Conservation (phyloP, 2,113 vertebrate genomes). For the Pangasianodon hypophthalmus region DNA sequence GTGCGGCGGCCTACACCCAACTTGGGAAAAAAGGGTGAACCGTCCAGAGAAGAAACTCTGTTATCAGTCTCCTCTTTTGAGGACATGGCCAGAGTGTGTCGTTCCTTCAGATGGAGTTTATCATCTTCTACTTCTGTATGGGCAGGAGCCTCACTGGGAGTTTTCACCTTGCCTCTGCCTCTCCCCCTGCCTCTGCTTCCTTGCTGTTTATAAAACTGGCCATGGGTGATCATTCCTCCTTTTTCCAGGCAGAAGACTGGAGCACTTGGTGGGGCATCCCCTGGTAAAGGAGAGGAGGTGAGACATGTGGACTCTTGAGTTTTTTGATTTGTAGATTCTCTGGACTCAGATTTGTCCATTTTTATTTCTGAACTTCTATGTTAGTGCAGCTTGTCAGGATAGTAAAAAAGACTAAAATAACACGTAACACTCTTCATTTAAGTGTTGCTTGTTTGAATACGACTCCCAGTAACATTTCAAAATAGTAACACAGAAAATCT, state of each 20-base stretch:
- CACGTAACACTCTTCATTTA: neutral
- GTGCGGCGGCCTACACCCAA: conserved; percentile 85
- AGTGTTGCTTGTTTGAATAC: neutral
- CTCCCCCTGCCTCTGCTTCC: conserved; percentile 49
- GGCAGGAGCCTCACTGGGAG: conserved; percentile 1
- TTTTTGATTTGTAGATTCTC: conserved; percentile 79
- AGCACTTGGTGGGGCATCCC: conserved; percentile 86
- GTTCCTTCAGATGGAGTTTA: conserved; percentile 55
- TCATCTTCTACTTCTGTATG: neutral
- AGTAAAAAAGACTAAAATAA: neutral
- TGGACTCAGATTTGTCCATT: conserved; percentile 63
- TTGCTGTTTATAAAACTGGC: conserved; percentile 79
- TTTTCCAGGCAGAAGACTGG: conserved; percentile 84
- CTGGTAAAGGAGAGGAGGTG: conserved; percentile 83
- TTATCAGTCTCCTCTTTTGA: conserved; percentile 65
- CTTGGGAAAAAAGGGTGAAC: conserved; percentile 63
- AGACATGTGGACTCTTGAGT: conserved; percentile 89
- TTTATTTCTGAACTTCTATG: neutral
- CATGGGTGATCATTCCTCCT: conserved; percentile 78
- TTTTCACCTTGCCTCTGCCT: conserved; percentile 23
- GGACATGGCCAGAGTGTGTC: conserved; percentile 67
- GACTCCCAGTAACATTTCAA: neutral
- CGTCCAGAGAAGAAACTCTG: conserved; percentile 66
- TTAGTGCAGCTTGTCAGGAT: neutral
- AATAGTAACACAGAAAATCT: neutral